Percentiles rank a stretch among this genome's conserved stretches.
Evolutionary conservation across 2,888 invertebrate species (phyloP).

Genomic region (Campopleginae sp.): DNA sequence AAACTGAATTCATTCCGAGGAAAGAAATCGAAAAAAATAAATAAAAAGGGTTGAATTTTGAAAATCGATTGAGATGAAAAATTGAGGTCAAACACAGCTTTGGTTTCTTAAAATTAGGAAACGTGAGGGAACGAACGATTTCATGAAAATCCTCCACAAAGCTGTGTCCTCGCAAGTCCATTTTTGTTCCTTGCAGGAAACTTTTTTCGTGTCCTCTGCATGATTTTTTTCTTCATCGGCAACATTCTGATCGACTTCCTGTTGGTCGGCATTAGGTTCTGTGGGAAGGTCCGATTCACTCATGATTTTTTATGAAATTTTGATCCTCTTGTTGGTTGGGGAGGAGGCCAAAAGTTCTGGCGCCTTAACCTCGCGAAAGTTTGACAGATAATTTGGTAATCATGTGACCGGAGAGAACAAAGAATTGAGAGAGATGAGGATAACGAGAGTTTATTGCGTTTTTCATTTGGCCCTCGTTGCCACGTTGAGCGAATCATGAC

Average conservation of each 20-base stretch:
- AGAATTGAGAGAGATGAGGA: slow-evolving; percentile 17
- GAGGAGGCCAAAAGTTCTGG: not conserved
- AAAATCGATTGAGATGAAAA: not conserved
- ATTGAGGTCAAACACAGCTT: not conserved
- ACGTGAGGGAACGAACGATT: slow-evolving; percentile 70
- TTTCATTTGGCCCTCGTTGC: slow-evolving; percentile 59
- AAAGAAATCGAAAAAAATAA: not conserved
- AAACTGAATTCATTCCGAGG: too few relatives aligned
- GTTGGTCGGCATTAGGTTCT: not conserved
- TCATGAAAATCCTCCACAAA: slow-evolving; percentile 74
- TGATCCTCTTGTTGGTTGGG: not conserved
- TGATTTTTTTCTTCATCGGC: slow-evolving; percentile 4
- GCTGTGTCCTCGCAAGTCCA: slow-evolving; percentile 70
- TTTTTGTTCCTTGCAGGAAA: slow-evolving; percentile 52
- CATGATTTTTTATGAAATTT: slow-evolving; percentile 40
- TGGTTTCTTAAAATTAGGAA: not conserved
- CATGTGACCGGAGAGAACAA: slow-evolving; percentile 12
- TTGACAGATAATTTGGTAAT: slow-evolving; percentile 54
- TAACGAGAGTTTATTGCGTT: slow-evolving; percentile 52
- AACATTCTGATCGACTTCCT: not conserved
- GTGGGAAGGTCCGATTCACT: not conserved
- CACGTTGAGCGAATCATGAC: slow-evolving; percentile 23
- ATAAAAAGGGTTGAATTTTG: not conserved
- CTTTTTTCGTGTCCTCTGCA: slow-evolving; percentile 28
- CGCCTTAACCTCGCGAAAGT: slow-evolving; percentile 54